A percentile compares a stretch with the other conserved stretches of the same genome.
phyloP scores from a whole-genome alignment of 1,140 invertebrate genomes.

The Conopomorpha cramerella region DNA sequence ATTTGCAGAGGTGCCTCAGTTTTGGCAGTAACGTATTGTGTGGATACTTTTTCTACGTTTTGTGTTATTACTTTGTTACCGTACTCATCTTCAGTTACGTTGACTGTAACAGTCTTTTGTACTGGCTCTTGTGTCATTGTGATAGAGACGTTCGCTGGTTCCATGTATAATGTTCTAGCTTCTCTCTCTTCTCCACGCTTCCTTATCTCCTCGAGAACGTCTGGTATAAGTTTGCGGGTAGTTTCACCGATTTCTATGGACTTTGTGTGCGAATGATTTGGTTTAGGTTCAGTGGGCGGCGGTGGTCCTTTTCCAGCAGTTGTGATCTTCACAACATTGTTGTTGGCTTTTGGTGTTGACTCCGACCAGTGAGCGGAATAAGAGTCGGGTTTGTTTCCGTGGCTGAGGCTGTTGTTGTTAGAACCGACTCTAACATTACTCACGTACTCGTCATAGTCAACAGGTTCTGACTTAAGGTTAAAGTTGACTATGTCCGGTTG shows the following conservation, averaged over 20 bases:
- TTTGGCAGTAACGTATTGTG: slow-evolving; percentile 36
- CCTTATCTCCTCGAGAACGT: slow-evolving; percentile 46
- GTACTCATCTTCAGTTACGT: slow-evolving; percentile 52
- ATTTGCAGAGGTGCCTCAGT: slow-evolving; percentile 48
- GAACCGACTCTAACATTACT: slow-evolving; percentile 55
- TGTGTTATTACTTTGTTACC: slow-evolving; percentile 57
- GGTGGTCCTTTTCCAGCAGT: too few species aligned
- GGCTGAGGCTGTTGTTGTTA: slow-evolving; percentile 43
- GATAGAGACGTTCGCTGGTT: slow-evolving; percentile 39
- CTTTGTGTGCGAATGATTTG: slow-evolving; percentile 41
- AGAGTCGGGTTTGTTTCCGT: slow-evolving; percentile 28
- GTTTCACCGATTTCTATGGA: slow-evolving; percentile 55
- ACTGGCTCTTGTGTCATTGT: slow-evolving; percentile 51
- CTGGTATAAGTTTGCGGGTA: slow-evolving; percentile 33
- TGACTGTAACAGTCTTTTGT: slow-evolving; percentile 55
- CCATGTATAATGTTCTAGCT: slow-evolving; percentile 43
- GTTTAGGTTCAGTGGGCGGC: slow-evolving; percentile 2
- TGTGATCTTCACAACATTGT: neutral
- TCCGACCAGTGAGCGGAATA: slow-evolving; percentile 28
- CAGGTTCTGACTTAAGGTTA: slow-evolving; percentile 32
- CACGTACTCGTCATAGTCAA: slow-evolving; percentile 47
- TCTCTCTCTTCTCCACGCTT: slow-evolving; percentile 29
- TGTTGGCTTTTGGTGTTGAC: slow-evolving; percentile 7
- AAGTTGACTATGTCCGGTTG: slow-evolving; percentile 58
- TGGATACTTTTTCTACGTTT: slow-evolving; percentile 50